Percentiles rank a stretch among this genome's conserved stretches.
Conservation (phyloP, 2,113 vertebrate genomes). For the Psephotus haematonotus region DNA sequence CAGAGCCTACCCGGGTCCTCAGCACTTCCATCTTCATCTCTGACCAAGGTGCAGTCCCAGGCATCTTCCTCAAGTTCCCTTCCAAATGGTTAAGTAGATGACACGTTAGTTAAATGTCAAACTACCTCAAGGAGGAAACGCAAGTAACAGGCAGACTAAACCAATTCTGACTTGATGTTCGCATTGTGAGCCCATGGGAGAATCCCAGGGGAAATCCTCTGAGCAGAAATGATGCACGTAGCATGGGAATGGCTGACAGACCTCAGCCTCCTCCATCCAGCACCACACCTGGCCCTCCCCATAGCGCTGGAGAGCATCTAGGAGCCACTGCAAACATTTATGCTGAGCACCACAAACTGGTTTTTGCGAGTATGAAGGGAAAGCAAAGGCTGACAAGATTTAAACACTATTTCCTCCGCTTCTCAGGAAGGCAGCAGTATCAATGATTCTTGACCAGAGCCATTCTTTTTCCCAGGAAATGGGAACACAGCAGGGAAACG, state of each 20-base stretch:
- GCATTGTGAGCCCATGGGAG: neutral
- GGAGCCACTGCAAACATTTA: conserved; percentile 10
- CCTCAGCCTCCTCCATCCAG: neutral
- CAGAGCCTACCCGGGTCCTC: neutral
- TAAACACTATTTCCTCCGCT: neutral
- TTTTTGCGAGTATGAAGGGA: conserved; percentile 18
- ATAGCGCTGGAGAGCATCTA: neutral
- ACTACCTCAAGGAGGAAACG: neutral
- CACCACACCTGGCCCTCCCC: neutral
- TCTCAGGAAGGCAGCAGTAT: conserved; percentile 13
- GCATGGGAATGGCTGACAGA: neutral
- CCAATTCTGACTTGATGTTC: neutral
- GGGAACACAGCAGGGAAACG: neutral
- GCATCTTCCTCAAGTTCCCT: neutral
- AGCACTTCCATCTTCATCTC: neutral
- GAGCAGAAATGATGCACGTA: neutral
- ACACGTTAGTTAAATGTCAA: neutral
- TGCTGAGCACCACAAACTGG: neutral
- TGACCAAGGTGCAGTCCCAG: neutral
- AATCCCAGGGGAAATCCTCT: neutral
- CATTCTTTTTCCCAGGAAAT: neutral
- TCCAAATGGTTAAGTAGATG: neutral
- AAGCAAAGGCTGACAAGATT: neutral
- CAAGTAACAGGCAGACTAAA: neutral
- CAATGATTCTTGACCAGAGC: neutral